Base-by-base conservation (phyloP, 2,797 vertebrate genomes). In the Fistularia tabacaria region DNA sequence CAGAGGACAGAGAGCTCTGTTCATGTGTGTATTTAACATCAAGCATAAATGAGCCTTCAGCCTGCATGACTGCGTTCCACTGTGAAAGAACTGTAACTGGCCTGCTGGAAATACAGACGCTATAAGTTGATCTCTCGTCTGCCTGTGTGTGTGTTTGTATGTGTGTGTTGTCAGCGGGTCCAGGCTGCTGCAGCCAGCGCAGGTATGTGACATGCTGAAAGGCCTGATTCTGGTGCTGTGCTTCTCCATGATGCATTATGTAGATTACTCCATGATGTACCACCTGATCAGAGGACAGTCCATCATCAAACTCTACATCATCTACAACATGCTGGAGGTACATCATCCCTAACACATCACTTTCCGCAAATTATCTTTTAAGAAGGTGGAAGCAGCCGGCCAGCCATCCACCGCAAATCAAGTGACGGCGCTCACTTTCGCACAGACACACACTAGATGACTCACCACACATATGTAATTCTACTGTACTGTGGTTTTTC, bases 181-280 rank as follows among this genome's bases (percentile, higher is more conserved):
- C 3, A 92, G 95, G 72, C 85, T 97, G 79, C 92, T 99, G 49
- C 96, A 99, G 85, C 96, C 97, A 10, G 94, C 97, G 51, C 96
- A 99, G 85, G 94, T 98, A 60, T 99, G 97, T 73, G 96, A 98
- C 79, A 76, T 99, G 82, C 87, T 99, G 81, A 98, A 97, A 88
- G 96, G 93, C 49, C 83, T 97, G 76, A 94, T 99, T 83, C 76
- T 98, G 91, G 83, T 97, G 59, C 90, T 97, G 71, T 96, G 94
- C 89, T 97, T 94, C 84, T 95, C 93, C 82, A 95, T 98, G 95
- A 96, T 96, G 94, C 94, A 97, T 81, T 98, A 98, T 15, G 95
- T 99, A n/a, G 97, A 99, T 84, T 99, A 98, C 82, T 94, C 96
- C 85, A 99, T 99, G 97, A 97, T 98, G 94, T 99, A 99, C 77